Evolutionary conservation across 2,113 vertebrate species (phyloP), one percentile per base, ranked within the genome.

Genomic region (Actenoides hombroni): DNA sequence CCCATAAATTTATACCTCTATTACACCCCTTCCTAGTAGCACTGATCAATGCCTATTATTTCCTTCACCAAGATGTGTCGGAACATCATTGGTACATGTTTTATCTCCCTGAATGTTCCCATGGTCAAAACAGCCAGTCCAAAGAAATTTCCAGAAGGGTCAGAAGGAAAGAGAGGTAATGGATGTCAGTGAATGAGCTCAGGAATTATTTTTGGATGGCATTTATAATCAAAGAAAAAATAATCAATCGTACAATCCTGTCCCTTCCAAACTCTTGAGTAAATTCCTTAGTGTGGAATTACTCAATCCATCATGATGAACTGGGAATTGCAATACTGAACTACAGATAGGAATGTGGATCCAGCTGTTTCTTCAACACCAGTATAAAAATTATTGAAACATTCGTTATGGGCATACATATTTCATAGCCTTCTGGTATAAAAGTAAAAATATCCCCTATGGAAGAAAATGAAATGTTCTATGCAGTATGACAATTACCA

Each of bases 171-270:
- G 60, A 81, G 46, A 75, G 44, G 42, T 86, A 73, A 86, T 57
- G 39, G 17, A 35, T 40, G 44, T 64, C 73, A 76, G 73, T 69
- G 73, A 86, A 40, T 61, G 77, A 91, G 61, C 24, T 64, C 60
- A 79, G 44, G 59, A 56, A 88, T 92, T 92, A 68, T 84, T 92
- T 93, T 76, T 88, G 77, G 80, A 93, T 81, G 86, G 53, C 24
- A 90, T 83, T 93, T 92, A 94, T n/a, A 90, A 94, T 91, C 83
- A 86, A 96, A 94, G 60, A 76, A 96, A 51, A 96, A 96, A 83
- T 84, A 96, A 97, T 94, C 92, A 94, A 94, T 97, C 6, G 37
- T 78, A 88, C 60, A 78, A 49, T 71, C 46, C 75, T 42, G 51
- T 77, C 60, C 75, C 57, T 88, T 97, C 83, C 83, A 86, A 96